Base-by-base conservation (phyloP, 92 coral and sea anemone species). In the Bergia puertoricense region DNA sequence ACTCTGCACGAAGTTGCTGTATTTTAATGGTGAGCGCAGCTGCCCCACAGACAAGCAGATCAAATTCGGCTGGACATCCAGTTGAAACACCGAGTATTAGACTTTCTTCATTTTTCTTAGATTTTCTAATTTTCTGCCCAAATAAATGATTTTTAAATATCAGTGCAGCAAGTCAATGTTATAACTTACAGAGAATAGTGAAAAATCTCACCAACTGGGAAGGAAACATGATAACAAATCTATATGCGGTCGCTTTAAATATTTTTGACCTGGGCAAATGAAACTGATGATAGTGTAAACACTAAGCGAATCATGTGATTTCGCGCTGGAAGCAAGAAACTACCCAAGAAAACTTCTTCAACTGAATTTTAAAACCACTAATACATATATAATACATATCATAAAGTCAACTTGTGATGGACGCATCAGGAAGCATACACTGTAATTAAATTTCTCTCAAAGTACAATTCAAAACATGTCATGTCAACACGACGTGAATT, bases 391-490 rank as follows among this genome's bases (percentile, higher is more conserved):
- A 44, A 69, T 69, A 69, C n/a, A 13, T 71, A 46, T 48, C 78
- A 46, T 71, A 84, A 83, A 43, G 46, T n/a, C 43, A 48, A 69
- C 79, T 37, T 69, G 43, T 44, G 37, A 71, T 66, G 68, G 59
- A 8, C 45, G 36, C 82, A 79, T 79, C 82, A 79, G 82, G 82
- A 46, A 79, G 82, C 38, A 48, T 10, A 79, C 14, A 51, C 71
- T 23, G 45, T 23, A 23, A 83, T 83, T 83, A 69, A 84, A 48
- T 6, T 66, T 82, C 56, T 81, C 77, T 68, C 30, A 41, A 84
- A 84, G 68, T 84, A 16, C 77, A 69, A 84, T 84, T 71, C 67
- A 71, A 83, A 82, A 22, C 50, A 45, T 16, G 65, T 69, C 77
- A 68, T 18, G 4, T n/a, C 30, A 73, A 36, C 59, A 11, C 39